phyloP scores from a whole-genome alignment of 2,888 invertebrate species.

The Lasioglossum malachurum region DNA sequence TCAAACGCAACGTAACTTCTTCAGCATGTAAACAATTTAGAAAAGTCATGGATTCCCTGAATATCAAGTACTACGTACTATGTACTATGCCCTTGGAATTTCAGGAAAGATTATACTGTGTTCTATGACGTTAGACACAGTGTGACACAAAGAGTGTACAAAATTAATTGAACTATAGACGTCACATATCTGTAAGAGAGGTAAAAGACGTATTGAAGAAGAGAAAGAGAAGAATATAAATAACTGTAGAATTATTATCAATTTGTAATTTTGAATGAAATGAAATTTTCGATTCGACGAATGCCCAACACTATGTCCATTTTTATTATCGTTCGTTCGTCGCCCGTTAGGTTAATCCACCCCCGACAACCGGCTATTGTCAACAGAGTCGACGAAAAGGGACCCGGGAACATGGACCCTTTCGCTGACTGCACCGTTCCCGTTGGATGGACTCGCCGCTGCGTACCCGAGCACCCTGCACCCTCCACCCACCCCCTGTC shows the following conservation, averaged over 20 bases:
- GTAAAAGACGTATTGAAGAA: too few species aligned
- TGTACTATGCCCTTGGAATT: too few species aligned
- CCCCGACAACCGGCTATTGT: neutral
- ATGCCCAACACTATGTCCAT: neutral
- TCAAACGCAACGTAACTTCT: too few species aligned
- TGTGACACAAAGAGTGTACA: too few species aligned
- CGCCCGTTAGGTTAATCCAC: neutral
- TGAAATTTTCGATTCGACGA: neutral
- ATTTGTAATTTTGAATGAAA: neutral
- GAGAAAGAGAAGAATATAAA: too few species aligned
- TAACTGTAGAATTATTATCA: neutral
- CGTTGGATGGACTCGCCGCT: neutral
- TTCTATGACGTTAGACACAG: too few species aligned
- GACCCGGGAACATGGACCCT: neutral
- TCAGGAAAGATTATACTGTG: too few species aligned
- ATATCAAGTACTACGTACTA: too few species aligned
- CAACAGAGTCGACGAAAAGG: neutral
- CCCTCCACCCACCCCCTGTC: neutral
- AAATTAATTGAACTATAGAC: too few species aligned
- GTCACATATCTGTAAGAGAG: too few species aligned
- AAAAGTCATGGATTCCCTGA: too few species aligned
- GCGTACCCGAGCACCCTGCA: constrained; percentile 11
- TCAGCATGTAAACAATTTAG: too few species aligned
- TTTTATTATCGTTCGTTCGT: neutral
- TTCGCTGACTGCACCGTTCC: constrained; percentile 5